Evolutionary conservation across 2,113 vertebrate species (phyloP).

Genomic region (Paramormyrops kingsleyae): DNA sequence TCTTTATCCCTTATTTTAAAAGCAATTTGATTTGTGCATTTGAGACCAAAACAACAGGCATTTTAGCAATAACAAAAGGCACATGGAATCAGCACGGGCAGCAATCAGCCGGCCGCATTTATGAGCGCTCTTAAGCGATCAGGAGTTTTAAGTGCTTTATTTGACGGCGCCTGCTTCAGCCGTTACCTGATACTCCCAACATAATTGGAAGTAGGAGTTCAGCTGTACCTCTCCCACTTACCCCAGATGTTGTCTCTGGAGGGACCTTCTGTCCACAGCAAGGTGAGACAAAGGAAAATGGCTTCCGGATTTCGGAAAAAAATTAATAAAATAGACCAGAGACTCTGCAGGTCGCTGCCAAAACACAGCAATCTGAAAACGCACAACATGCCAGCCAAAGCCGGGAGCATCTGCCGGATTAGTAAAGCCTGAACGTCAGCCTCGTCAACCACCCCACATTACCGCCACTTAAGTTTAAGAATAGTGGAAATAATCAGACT

Average conservation of each 20-base stretch:
- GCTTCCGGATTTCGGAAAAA: not conserved
- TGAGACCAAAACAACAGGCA: not conserved
- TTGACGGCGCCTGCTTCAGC: not conserved
- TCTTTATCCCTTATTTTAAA: not conserved
- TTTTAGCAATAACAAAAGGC: not conserved
- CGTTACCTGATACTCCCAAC: not conserved
- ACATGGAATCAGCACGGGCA: not conserved
- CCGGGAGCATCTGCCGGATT: not conserved
- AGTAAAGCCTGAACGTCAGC: not conserved
- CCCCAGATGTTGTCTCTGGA: not conserved
- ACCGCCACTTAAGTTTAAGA: not conserved
- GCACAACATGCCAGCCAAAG: not conserved
- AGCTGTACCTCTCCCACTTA: not conserved
- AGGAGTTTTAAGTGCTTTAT: not conserved
- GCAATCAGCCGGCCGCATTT: not conserved
- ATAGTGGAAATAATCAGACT: not conserved
- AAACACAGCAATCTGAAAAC: not conserved
- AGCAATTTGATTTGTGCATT: not conserved
- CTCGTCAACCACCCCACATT: not conserved
- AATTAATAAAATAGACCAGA: not conserved
- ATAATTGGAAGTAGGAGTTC: not conserved
- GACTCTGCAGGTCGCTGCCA: not conserved
- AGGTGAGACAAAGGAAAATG: not conserved
- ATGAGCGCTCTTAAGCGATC: not conserved
- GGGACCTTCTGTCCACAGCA: not conserved